A percentile compares a stretch with the other conserved stretches of the same genome.
Evolutionary conservation across 2,113 vertebrate genomes (phyloP).

Genomic region (Pipa parva): DNA sequence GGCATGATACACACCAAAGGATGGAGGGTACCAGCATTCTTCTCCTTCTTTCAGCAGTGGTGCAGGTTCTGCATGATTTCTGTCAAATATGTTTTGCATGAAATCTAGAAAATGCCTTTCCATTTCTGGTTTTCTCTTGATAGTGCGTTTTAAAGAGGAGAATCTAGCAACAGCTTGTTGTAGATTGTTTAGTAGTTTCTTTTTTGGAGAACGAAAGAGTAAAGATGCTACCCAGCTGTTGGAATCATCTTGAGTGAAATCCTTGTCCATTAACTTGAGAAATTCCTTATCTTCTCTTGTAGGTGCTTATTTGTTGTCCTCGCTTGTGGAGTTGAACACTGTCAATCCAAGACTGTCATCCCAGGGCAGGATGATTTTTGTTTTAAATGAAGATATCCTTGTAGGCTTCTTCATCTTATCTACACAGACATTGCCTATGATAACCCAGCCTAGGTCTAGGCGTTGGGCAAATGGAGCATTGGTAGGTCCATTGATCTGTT

Average conservation of each 20-base stretch:
- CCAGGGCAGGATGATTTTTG: too few species aligned
- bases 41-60: background rate
- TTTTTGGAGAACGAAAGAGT: constrained; percentile 16
- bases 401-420: too few species aligned
- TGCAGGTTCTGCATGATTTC: constrained; percentile 18
- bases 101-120: constrained; percentile 17
- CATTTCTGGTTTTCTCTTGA: constrained; percentile 8
- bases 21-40: constrained; percentile 39
- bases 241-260: background rate
- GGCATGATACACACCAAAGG: constrained; percentile 18
- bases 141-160: background rate
- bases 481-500: background rate
- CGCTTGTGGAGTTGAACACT: background rate
- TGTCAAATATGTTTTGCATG: constrained; percentile 39
- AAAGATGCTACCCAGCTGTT: constrained; percentile 37
- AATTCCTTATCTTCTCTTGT: constrained; percentile 18
- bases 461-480: background rate
- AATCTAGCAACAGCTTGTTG: constrained; percentile 6
- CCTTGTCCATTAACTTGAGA: background rate
- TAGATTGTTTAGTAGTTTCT: constrained; percentile 23
- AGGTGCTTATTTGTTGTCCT: constrained; percentile 7
- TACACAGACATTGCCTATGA: too few species aligned
- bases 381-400: too few species aligned
- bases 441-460: too few species aligned
- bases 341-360: background rate